These are phyloP conservation scores for Porites divaricata DNA, from an alignment of 92 coral and sea anemone genomes.

Conservation along the genomic window DNA sequence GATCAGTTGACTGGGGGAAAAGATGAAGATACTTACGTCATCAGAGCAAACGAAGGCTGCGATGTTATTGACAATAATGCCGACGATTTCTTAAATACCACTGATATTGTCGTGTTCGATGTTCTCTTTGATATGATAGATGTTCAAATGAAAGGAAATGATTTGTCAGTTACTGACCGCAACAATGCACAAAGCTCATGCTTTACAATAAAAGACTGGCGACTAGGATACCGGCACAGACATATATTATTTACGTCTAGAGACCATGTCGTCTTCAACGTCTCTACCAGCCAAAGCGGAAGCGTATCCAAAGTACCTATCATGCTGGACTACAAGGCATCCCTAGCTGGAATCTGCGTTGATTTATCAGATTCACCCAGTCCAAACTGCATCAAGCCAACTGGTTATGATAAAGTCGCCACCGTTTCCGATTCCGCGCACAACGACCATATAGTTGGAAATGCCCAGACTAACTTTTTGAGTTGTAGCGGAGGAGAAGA, in stretches of 20 bases:
- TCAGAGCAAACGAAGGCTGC: conserved; percentile 63
- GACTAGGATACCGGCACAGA: conserved; percentile 22
- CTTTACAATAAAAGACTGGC: conserved; percentile 34
- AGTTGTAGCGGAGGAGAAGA: conserved; percentile 61
- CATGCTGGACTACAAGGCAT: conserved; percentile 43
- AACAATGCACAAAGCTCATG: conserved; percentile 36
- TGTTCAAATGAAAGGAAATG: background rate
- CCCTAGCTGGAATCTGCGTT: conserved; percentile 28
- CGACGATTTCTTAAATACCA: conserved; percentile 38
- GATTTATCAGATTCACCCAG: conserved; percentile 11
- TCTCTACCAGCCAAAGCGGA: conserved; percentile 13
- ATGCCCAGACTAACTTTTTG: conserved; percentile 47
- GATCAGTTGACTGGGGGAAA: conserved; percentile 55
- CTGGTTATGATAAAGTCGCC: too few relatives aligned
- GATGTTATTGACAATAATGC: conserved; percentile 62
- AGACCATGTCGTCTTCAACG: conserved; percentile 57
- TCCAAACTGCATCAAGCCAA: conserved; percentile 8
- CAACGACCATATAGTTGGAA: too few relatives aligned
- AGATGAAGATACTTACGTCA: conserved; percentile 62
- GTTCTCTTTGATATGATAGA: conserved; percentile 35
- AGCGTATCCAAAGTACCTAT: conserved; percentile 40
- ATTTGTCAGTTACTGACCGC: conserved; percentile 23
- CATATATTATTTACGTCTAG: conserved; percentile 46
- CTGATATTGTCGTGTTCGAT: conserved; percentile 53
- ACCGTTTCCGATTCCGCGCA: too few relatives aligned